phyloP scores from a whole-genome alignment of 2,113 vertebrate species.

The Peromyscus polionotus region DNA sequence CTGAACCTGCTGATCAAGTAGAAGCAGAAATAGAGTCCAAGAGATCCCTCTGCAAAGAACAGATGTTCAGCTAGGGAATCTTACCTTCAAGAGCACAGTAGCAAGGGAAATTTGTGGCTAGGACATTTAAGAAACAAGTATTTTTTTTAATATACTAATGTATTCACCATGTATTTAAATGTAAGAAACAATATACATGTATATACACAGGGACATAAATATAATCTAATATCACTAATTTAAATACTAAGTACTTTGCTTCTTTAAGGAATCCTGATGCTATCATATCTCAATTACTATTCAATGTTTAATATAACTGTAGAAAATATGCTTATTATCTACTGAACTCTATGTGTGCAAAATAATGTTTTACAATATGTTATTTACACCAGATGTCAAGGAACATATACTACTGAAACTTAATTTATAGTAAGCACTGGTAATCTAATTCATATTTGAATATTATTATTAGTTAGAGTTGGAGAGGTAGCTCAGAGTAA shows the following conservation, averaged over 20 bases:
- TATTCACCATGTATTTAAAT: not conserved
- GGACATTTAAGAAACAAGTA: not conserved
- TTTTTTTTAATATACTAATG: constrained; percentile 36
- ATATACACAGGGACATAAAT: not conserved
- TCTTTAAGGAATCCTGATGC: not conserved
- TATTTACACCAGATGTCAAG: not conserved
- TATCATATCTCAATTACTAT: not conserved
- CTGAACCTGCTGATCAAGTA: not conserved
- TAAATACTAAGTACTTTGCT: not conserved
- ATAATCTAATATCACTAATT: not conserved
- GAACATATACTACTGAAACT: not conserved
- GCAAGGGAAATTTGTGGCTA: not conserved
- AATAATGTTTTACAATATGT: not conserved
- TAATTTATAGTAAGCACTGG: not conserved
- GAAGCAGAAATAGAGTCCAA: not conserved
- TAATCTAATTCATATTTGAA: not conserved
- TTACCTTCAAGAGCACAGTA: not conserved
- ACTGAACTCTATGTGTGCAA: not conserved
- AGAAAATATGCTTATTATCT: not conserved
- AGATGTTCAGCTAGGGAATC: not conserved
- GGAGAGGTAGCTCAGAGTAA: not conserved
- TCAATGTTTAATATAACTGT: not conserved
- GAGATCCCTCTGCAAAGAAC: constrained; percentile 1
- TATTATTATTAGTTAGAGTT: not conserved
- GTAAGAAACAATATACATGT: not conserved